Percentiles rank a stretch among this genome's conserved stretches.
Evolutionary conservation across 2,113 vertebrate genomes (phyloP).

Genomic region (Rhea americana): DNA sequence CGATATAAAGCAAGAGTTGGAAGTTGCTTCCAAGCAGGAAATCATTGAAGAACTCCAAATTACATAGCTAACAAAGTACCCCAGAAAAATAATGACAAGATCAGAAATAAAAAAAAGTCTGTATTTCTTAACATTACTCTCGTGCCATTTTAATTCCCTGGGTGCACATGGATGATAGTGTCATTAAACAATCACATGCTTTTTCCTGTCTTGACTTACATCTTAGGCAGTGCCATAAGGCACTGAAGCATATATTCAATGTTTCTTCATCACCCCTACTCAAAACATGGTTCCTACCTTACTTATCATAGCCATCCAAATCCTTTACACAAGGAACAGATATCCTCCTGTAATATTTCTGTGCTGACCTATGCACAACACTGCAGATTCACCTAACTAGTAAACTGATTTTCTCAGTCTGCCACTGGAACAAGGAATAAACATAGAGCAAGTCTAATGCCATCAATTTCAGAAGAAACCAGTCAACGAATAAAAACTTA

Average conservation of each 20-base stretch:
- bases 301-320: neutral
- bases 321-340: neutral
- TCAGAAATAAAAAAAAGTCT: neutral
- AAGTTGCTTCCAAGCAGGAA: neutral
- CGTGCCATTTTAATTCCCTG: neutral
- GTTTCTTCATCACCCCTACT: neutral
- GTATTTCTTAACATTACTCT: neutral
- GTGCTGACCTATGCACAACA: neutral
- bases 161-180: neutral
- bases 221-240: too few relatives aligned
- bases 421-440: neutral
- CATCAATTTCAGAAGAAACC: neutral
- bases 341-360: too few relatives aligned
- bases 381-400: neutral
- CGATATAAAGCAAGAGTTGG: neutral
- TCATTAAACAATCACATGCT: neutral
- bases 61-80: neutral
- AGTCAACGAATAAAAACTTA: neutral
- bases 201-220: neutral
- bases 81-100: neutral
- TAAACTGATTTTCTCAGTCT: neutral
- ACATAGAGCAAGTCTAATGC: neutral
- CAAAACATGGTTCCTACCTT: neutral
- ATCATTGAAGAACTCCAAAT: neutral
- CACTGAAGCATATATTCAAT: neutral